phyloP scores from a whole-genome alignment of 64 coral and sea anemone species.

The Trachythela sp. region DNA sequence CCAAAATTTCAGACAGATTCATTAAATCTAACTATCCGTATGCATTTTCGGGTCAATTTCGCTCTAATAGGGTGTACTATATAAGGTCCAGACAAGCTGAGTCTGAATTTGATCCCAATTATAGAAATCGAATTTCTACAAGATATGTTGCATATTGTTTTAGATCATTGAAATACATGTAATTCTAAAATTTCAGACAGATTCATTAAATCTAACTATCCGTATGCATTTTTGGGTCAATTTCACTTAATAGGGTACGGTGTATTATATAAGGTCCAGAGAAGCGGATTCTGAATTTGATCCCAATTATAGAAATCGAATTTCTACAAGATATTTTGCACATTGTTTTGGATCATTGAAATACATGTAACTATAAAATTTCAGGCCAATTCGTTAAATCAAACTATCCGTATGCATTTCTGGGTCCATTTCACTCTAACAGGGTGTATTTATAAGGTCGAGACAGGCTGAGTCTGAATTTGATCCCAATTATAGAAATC shows the following conservation, averaged over 20 bases:
- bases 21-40: neutral
- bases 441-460: neutral
- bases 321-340: neutral
- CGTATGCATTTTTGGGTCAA: neutral
- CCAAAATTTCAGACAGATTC: neutral
- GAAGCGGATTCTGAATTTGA: neutral
- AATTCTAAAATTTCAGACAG: neutral
- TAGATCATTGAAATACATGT: neutral
- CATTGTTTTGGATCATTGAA: neutral
- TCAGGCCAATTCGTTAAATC: neutral
- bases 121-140: neutral
- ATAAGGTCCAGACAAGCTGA: neutral
- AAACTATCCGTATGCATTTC: neutral
- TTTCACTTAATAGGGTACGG: neutral
- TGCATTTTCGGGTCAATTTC: neutral
- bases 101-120: neutral
- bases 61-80: too few species aligned
- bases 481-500: neutral
- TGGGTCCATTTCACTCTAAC: neutral
- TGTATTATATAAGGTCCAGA: neutral
- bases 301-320: neutral
- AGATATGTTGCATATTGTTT: neutral
- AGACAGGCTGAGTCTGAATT: neutral
- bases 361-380: neutral
- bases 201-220: neutral